phyloP scores from a whole-genome alignment of 1,140 invertebrate genomes.

The Aphis gossypii region DNA sequence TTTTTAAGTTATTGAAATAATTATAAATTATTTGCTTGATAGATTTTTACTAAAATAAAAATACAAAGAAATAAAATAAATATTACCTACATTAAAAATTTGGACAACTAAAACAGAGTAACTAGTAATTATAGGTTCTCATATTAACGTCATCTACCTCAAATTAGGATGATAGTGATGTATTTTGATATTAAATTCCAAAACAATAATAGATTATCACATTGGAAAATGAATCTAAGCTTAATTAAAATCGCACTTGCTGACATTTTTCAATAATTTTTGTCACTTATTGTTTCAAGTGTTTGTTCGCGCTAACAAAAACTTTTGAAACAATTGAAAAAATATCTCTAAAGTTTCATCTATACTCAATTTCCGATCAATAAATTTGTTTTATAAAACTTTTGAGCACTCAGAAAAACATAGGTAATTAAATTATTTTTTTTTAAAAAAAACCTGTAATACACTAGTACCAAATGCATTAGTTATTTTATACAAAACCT shows the following conservation, averaged over 20 bases:
- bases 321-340: constrained; percentile 2
- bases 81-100: background rate
- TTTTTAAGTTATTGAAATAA: too few species aligned
- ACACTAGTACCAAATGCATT: constrained; percentile 3
- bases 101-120: background rate
- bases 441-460: background rate
- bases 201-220: background rate
- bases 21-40: too few species aligned
- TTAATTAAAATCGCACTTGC: background rate
- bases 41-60: too few species aligned
- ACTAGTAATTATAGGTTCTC: background rate
- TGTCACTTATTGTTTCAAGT: background rate
- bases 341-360: background rate
- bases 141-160: background rate
- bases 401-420: background rate
- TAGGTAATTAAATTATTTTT: background rate
- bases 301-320: background rate
- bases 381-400: background rate
- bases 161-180: background rate
- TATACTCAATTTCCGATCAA: background rate
- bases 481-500: background rate
- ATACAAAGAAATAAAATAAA: too few species aligned
- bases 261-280: constrained; percentile 1
- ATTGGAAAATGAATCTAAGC: too few species aligned
- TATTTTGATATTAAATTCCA: background rate